Conservation (phyloP, 2,797 vertebrate species). For the Sparidentex hasta region DNA sequence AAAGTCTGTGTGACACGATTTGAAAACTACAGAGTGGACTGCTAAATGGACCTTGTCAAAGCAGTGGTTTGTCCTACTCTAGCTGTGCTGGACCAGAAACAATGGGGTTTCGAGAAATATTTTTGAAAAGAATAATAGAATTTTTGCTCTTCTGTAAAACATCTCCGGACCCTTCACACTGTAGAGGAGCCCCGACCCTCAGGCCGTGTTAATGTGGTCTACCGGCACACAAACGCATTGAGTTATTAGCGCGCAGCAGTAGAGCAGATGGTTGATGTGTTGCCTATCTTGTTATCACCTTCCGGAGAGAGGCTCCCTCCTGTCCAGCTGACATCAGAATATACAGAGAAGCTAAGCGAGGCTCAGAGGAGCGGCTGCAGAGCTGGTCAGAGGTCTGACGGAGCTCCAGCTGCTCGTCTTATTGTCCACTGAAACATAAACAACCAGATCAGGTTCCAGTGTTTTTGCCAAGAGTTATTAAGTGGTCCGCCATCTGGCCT, state of each 20-base stretch:
- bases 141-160: neutral
- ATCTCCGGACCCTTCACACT: neutral
- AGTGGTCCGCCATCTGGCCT: slow-evolving; percentile 34
- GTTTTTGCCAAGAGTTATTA: slow-evolving; percentile 8
- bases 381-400: neutral
- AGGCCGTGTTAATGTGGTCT: neutral
- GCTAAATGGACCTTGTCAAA: neutral
- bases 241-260: neutral
- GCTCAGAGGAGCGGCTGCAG: slow-evolving; percentile 18
- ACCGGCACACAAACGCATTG: neutral
- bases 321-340: slow-evolving; percentile 11
- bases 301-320: slow-evolving; percentile 13
- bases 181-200: neutral
- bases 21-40: neutral
- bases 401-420: neutral
- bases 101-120: neutral
- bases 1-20: neutral
- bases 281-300: slow-evolving; percentile 24
- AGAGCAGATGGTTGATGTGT: slow-evolving; percentile 45
- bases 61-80: neutral
- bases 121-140: neutral
- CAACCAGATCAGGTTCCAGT: neutral
- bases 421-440: neutral
- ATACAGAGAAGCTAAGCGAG: slow-evolving; percentile 2
- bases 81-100: neutral